Base-by-base conservation (phyloP, 2,888 invertebrate species). In the Conchocele bisecta region DNA sequence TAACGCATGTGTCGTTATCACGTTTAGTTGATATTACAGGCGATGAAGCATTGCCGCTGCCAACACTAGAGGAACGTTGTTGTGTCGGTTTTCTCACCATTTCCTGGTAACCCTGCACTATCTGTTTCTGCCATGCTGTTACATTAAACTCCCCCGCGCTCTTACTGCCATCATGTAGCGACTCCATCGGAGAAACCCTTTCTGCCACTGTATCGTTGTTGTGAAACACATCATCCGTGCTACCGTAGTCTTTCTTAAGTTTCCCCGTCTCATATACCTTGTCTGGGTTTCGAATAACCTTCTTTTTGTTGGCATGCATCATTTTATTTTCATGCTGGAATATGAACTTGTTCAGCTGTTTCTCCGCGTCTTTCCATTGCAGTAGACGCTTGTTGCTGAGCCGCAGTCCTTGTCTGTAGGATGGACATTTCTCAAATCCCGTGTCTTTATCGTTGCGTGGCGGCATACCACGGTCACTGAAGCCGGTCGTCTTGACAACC, bases 401-500 rank as follows among this genome's bases (percentile, higher is more conserved):
- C 39, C 79, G 65, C 7, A 74, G 39, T 3, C 80, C 81, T 51
- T 74, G 74, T 42, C 58, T 60, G 57, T 75, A 78, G 5, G 79
- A 58, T 0, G 80, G 77, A 44, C 79, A 76, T 51, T 74, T 81
- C 46, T 81, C 72, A 50, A 66, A 79, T 29, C 68, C 80, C 11
- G 44, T 81, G 65, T 85, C 83, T 5, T 74, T 77, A 20, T 77
- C 74, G 20, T 77, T 69, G 9, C 50, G 64, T 1, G 83, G 83
- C 5, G 79, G 77, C 15, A 80, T 51, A 0, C 81, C 85, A 20
- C 72, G 71, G 33, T 83, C 80, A 61, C 83, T 81, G 13, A 64
- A 63, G 7, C 85, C 85, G n/a, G 83, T 80, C 13, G 83, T 85
- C 50, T 78, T 72, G n/a, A 70, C 64, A 7, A 83, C 81, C 20